Evolutionary conservation across 2,888 invertebrate genomes (phyloP), one percentile per base, ranked within the genome.

Genomic region (Lagria hirta): DNA sequence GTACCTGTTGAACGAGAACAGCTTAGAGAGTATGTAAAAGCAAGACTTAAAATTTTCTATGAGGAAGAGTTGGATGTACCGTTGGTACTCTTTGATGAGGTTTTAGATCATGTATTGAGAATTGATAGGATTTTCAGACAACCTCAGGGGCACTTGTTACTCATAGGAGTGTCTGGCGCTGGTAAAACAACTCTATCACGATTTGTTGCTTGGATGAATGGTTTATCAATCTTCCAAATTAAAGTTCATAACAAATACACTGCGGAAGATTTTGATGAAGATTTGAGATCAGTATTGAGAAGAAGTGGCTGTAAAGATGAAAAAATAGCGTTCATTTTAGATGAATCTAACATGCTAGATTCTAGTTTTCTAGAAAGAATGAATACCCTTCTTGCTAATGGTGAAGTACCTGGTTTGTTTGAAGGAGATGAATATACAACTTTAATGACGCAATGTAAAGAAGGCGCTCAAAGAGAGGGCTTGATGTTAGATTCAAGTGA

Each of bases 201-300:
- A 55, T 99, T 99, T 73, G 99, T 99, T 17, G 99, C 99, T 30
- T 99, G 99, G 97, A 95, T 99, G 90, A 99, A 99, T 71, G 99
- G 99, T 4, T 79, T 99, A 20, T 93, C 92, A 55, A 96, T 99
- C 46, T 99, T 98, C 84, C 98, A 99, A 78, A 97, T 99, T 57
- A 96, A 97, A 79, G 94, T 94, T 7, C 99, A 99, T 75, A 99
- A 99, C 73, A 98, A 98, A 75, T 99, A 99, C 72, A 95, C 95
- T 1, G 94, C 93, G 11, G 92, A 91, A 60, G 98, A 99, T 74
- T 99, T 99, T 71, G 99, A 99, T 73, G 99, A 99, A 72, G 99
- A 99, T 73, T 75, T 99, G 50, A 84, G 99, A 48, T 83, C 87
- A 21, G 91, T 93, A 14, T 72, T 93, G 44, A 79, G 92, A 17